phyloP scores from a whole-genome alignment of 2,888 invertebrate species.

The Teleiodes luculella region DNA sequence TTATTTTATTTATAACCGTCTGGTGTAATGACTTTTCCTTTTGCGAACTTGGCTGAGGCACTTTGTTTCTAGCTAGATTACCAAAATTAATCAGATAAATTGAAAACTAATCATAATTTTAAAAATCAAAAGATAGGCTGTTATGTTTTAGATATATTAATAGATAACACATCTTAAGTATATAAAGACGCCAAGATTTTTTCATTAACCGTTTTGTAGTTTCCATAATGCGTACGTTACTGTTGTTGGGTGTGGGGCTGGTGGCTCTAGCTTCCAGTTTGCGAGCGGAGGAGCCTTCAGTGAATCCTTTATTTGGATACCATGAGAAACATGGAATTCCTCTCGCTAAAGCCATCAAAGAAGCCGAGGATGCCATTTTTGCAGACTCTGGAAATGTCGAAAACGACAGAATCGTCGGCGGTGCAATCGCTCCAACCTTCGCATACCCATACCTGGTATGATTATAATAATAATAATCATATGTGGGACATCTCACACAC shows the following conservation, averaged over 20 bases:
- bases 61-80: too few species aligned
- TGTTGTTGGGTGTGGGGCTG: constrained; percentile 26
- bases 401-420: neutral
- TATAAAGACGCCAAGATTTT: too few species aligned
- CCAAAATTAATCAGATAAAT: too few species aligned
- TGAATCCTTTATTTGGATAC: neutral
- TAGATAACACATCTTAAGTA: neutral
- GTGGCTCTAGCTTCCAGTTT: neutral
- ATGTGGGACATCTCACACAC: too few species aligned
- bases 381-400: neutral
- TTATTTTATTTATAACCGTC: too few species aligned
- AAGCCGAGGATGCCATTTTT: neutral
- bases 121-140: too few species aligned
- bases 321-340: neutral
- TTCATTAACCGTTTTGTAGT: too few species aligned
- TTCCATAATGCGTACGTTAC: constrained; percentile 32
- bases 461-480: too few species aligned
- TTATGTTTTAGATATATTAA: neutral
- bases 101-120: too few species aligned
- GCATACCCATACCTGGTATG: constrained; percentile 7
- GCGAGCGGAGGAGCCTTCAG: neutral
- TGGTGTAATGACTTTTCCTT: too few species aligned
- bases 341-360: neutral
- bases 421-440: neutral
- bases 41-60: too few species aligned